Evolutionary conservation across 2,888 invertebrate genomes (phyloP), one percentile per base, ranked within the genome.

Genomic region (Eurois occulta): DNA sequence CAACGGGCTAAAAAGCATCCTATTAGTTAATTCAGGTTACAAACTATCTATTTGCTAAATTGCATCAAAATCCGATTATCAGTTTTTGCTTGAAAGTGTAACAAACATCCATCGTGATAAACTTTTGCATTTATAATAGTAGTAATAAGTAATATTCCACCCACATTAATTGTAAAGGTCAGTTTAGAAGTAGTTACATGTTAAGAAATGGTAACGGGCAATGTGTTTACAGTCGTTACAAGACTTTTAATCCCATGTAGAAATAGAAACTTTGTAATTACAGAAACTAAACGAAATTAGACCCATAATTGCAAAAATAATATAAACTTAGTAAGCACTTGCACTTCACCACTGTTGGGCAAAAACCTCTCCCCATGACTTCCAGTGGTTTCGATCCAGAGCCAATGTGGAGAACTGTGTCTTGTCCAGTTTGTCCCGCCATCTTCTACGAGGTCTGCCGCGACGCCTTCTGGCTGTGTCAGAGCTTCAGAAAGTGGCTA

Each of bases 231-330:
- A 32, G 38, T 38, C 13, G 28, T 58, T n/a, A 38, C 24, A 58
- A 32, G 35, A 67, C 48, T 38, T 60, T 60, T 66, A 46, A 18
- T 32, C 75, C 35, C 41, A 67, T n/a, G 48, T 62, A 21, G 21
- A 38, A 66, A 18, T 16, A 32, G 3, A 8, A 66, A 75, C 67
- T 60, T 77, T 10, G 24, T 24, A 68, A 28, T 52, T 43, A 24
- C n/a, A 41, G 43, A 64, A 76, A 35, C n/a, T 52, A 62, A 18
- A 24, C 11, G 0, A 75, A 75, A 75, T 21, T n/a, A 16, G 41
- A 18, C 18, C 10, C 21, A 58, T 66, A 77, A 3, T 62, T 41
- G 16, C 8, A 35, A 62, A 48, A 75, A 75, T 21, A 60, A 75
- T 7, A 76, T 21, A 66, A 28, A 41, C 21, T 35, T 48, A 32